Conservation (phyloP, 2,113 vertebrate genomes). For the Hydropotes inermis region DNA sequence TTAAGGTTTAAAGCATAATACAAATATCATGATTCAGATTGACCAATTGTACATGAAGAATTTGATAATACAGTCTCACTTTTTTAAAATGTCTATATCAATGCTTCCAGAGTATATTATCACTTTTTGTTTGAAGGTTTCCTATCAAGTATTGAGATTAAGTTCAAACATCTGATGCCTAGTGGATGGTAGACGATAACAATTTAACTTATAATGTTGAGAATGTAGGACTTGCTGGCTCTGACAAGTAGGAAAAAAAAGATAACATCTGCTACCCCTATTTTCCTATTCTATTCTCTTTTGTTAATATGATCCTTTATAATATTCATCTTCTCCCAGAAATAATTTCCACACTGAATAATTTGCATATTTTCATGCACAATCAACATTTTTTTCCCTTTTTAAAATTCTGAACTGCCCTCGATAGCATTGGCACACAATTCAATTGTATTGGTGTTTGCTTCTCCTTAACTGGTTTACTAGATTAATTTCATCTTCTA, state of each 20-base stretch:
- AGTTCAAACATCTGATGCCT: conserved; percentile 28
- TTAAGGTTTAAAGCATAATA: neutral
- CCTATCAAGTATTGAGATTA: neutral
- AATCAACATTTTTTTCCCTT: neutral
- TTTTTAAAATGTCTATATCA: neutral
- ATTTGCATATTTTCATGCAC: conserved; percentile 36
- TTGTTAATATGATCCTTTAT: conserved; percentile 46
- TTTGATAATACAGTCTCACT: neutral
- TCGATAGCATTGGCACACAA: neutral
- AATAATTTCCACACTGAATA: conserved; percentile 18
- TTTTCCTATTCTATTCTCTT: conserved; percentile 46
- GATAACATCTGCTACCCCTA: conserved; percentile 50
- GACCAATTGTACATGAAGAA: neutral
- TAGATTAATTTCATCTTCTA: conserved; percentile 13
- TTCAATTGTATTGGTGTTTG: neutral
- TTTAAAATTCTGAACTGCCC: neutral
- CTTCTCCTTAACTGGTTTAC: neutral
- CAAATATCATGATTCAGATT: neutral
- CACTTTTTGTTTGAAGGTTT: neutral
- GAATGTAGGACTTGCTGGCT: neutral
- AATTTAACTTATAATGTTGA: conserved; percentile 42
- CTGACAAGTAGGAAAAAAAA: conserved; percentile 42
- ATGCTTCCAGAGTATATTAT: neutral
- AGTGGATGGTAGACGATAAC: neutral
- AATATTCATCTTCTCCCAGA: conserved; percentile 31